A percentile compares a stretch with the other conserved stretches of the same genome.
phyloP scores from a whole-genome alignment of 2,888 invertebrate species.

The Junonia oenone region DNA sequence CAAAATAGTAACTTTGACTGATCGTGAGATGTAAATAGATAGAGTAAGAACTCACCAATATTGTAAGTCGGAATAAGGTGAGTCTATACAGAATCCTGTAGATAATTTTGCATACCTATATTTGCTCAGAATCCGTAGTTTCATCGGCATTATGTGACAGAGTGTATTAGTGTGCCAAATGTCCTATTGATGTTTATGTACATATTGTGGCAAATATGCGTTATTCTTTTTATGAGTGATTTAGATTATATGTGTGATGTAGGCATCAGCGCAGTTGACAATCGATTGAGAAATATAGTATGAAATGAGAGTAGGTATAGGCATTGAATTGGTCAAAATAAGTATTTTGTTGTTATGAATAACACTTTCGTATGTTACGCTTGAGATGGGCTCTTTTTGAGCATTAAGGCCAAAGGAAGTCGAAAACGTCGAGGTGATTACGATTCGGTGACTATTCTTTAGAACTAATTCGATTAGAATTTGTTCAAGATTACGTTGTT shows the following conservation, averaged over 20 bases:
- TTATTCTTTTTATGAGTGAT: conserved; percentile 40
- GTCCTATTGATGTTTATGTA: conserved; percentile 42
- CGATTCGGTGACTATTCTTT: neutral
- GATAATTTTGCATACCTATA: conserved; percentile 75
- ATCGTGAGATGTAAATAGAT: conserved; percentile 76
- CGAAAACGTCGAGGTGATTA: neutral
- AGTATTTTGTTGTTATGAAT: neutral
- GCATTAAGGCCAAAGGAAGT: neutral
- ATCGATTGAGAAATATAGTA: neutral
- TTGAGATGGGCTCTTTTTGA: conserved; percentile 1
- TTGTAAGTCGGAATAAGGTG: conserved; percentile 57
- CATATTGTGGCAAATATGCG: conserved; percentile 31
- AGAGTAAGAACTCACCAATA: conserved; percentile 69
- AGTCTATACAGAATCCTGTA: conserved; percentile 62
- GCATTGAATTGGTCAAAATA: neutral
- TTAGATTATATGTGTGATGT: conserved; percentile 11
- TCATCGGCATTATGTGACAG: conserved; percentile 54
- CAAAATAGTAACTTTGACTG: conserved; percentile 76
- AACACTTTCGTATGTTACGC: neutral
- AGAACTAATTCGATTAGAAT: neutral
- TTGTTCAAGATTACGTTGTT: conserved; percentile 29
- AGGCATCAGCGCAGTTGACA: neutral
- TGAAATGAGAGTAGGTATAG: neutral
- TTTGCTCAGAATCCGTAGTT: conserved; percentile 74
- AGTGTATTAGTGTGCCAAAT: conserved; percentile 73